Base-by-base conservation (phyloP, 2,888 invertebrate genomes). In the Sycophila texana region DNA sequence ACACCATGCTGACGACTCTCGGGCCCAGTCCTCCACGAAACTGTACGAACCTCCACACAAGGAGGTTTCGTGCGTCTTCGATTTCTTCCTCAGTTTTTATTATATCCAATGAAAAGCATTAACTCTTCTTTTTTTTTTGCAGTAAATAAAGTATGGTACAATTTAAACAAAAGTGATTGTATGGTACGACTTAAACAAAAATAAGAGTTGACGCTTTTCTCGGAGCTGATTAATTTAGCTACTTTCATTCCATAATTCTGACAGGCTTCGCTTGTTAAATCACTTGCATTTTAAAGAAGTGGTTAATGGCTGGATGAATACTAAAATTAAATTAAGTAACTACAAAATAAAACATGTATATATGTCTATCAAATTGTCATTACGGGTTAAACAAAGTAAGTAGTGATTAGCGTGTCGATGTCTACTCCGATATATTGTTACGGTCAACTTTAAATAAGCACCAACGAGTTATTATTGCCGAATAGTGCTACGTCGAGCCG, bases 1-100 rank as follows among this genome's bases (percentile, higher is more conserved):
- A 91, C 86, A 89, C 88, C 88, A 88, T 89, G 89, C 89, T 89
- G 84, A 87, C 66, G 84, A 87, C 66, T 63, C 71, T 78, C 55
- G 63, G 74, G 30, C 65, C 39, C 39, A 39, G 39, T 39, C 39
- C 39, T 39, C 7, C 39, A 1, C 39, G 39, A 5, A 39, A 39
- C 39, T 39, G 39, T 39, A 61, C 66, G 16, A 30, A 20, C 61
- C 39, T 22, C 57, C 49, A 49, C n/a, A 53, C 18, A 18, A n/a
- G 16, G 57, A 18, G 30, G 47, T 66, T 58, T 39, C 39, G 39
- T 39, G 39, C 39, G 7, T 70, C 76, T 14, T 75, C 74, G 26
- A 55, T 13, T 47, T 61, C 70, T 61, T 66, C 39, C 39, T 68
- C 75, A 57, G 22, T 12, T 39, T 30, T 65, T 51, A 1, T 14